phyloP scores from a whole-genome alignment of 2,888 invertebrate species.

The Meghimatium bilineatum region DNA sequence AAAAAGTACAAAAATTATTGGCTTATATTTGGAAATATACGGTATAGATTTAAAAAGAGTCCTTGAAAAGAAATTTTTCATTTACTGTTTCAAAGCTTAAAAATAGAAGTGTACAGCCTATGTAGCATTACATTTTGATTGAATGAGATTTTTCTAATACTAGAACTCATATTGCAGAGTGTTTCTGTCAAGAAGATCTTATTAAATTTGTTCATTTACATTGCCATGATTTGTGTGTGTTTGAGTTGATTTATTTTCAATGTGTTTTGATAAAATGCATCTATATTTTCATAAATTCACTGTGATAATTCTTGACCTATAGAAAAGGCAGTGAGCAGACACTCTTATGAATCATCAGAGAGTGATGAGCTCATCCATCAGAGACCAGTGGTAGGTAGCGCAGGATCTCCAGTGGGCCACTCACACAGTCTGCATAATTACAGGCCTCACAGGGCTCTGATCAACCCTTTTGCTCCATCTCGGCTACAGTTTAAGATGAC shows the following conservation, averaged over 20 bases:
- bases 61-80: no score
- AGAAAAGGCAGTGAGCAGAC: conserved; percentile 52
- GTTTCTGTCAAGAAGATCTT: no score
- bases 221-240: no score
- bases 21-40: no score
- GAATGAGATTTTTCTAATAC: not conserved
- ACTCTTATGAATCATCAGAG: conserved; percentile 59
- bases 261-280: not conserved
- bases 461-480: conserved; percentile 98
- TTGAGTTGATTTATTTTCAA: not conserved
- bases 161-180: no score
- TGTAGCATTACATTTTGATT: no score
- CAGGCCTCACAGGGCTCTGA: conserved; percentile 79
- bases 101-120: no score
- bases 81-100: no score
- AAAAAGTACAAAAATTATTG: no score
- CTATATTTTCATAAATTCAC: not conserved
- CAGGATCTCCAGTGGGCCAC: conserved; percentile 70
- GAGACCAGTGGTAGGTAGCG: conserved; percentile 72
- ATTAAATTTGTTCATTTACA: no score
- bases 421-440: conserved; percentile 58
- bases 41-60: no score
- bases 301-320: not conserved
- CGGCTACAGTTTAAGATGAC: conserved; percentile 97
- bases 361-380: conserved; percentile 58